These are phyloP conservation scores for Carcharodon carcharias DNA, from an alignment of 2,797 vertebrate genomes.

Conservation along the genomic window DNA sequence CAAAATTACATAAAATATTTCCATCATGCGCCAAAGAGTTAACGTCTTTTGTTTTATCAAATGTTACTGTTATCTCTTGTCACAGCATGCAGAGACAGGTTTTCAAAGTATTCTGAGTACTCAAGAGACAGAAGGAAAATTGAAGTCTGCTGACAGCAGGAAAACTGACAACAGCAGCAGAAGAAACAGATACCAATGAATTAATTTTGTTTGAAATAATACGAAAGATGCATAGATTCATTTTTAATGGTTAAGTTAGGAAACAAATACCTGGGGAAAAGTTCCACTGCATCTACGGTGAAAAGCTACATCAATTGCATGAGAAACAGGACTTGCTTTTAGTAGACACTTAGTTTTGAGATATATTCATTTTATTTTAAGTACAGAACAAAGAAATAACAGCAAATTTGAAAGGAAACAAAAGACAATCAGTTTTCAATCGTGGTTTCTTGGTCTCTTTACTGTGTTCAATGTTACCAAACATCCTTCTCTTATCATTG, in stretches of 20 bases:
- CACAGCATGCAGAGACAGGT: not conserved
- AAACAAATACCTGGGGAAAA: not conserved
- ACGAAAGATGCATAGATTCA: not conserved
- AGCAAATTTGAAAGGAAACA: not conserved
- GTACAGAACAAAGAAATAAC: not conserved
- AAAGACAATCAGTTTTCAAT: not conserved
- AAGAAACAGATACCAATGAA: not conserved
- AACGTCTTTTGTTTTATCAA: not conserved
- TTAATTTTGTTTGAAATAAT: not conserved
- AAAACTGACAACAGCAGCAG: not conserved
- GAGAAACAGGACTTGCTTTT: not conserved
- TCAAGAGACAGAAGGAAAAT: not conserved
- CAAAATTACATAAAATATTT: not conserved
- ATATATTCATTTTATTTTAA: not conserved
- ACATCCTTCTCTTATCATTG: not conserved
- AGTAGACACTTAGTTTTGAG: not conserved
- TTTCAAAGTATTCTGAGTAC: not conserved
- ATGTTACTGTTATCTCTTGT: not conserved
- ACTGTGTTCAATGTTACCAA: not conserved
- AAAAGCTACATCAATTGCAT: not conserved
- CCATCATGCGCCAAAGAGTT: not conserved
- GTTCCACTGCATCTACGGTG: not conserved
- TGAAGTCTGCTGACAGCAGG: not conserved
- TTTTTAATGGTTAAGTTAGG: not conserved
- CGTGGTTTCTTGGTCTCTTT: not conserved